Conservation (phyloP, 2,113 vertebrate species). For the Equus quagga region DNA sequence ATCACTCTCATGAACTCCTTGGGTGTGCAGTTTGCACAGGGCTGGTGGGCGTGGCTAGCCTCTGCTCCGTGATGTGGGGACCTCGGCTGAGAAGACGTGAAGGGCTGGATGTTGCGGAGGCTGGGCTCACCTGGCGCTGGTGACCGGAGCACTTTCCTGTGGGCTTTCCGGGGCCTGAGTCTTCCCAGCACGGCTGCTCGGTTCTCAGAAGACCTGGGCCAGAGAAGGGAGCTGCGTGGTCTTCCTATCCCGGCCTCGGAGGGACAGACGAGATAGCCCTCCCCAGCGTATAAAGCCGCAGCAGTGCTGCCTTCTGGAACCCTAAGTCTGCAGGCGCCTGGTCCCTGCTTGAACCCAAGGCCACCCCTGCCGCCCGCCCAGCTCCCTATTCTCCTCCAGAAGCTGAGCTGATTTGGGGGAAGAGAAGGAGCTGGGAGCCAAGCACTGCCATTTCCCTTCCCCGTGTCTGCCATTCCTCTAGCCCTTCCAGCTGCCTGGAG, state of each 20-base stretch:
- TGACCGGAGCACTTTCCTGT: accelerated
- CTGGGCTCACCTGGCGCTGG: not conserved
- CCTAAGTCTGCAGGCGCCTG: accelerated
- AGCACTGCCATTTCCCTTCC: not conserved
- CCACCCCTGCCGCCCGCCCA: not conserved
- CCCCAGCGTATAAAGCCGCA: accelerated
- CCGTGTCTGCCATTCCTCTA: accelerated
- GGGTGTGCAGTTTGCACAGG: accelerated
- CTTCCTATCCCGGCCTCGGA: accelerated
- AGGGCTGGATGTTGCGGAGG: accelerated
- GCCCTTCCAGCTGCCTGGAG: not conserved
- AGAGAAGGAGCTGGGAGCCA: accelerated
- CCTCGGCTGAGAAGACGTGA: not conserved
- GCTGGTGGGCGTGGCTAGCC: accelerated
- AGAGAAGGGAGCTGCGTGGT: accelerated
- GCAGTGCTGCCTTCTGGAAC: accelerated
- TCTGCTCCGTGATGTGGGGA: accelerated
- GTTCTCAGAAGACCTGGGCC: accelerated
- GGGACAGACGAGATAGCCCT: accelerated
- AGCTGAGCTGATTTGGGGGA: accelerated
- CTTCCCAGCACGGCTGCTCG: accelerated
- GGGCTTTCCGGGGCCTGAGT: not conserved
- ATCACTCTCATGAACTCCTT: accelerated
- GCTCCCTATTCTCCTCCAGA: accelerated
- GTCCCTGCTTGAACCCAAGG: not conserved